These are phyloP conservation scores for Cherax quadricarinatus DNA, from an alignment of 1,140 invertebrate species.

Conservation along the genomic window DNA sequence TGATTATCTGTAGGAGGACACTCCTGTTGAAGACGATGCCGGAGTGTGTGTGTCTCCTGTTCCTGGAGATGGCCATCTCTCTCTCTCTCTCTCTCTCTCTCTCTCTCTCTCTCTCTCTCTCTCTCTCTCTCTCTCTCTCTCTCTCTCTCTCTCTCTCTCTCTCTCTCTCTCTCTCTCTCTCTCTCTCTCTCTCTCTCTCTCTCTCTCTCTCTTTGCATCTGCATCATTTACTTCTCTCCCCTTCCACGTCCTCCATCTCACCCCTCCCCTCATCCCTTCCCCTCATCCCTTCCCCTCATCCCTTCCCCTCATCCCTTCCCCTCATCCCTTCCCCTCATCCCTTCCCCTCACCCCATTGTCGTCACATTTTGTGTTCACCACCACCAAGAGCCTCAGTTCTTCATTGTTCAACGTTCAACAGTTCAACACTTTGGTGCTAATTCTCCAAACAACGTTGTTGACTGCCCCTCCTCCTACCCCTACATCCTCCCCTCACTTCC, in stretches of 20 bases:
- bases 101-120: not conserved
- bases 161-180: conserved; percentile 35
- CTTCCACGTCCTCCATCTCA: not conserved
- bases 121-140: conserved; percentile 1
- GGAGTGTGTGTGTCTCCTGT: too few relatives aligned
- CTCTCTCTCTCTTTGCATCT: conserved; percentile 5
- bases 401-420: too few relatives aligned
- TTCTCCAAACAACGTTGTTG: too few relatives aligned
- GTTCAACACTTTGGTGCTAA: too few relatives aligned
- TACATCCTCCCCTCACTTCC: too few relatives aligned
- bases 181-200: conserved; percentile 36
- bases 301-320: not conserved
- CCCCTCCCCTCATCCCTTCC: not conserved
- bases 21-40: too few relatives aligned
- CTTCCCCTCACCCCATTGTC: not conserved
- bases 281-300: not conserved
- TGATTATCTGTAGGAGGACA: too few relatives aligned
- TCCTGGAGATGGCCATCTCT: too few relatives aligned
- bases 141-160: conserved; percentile 11
- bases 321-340: conserved; percentile 13
- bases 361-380: too few relatives aligned
- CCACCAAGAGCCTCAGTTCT: too few relatives aligned
- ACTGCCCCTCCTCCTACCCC: not conserved
- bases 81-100: too few relatives aligned
- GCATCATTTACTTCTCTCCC: too few relatives aligned